phyloP scores from a whole-genome alignment of 2,888 invertebrate species.

The Perdita meconis region DNA sequence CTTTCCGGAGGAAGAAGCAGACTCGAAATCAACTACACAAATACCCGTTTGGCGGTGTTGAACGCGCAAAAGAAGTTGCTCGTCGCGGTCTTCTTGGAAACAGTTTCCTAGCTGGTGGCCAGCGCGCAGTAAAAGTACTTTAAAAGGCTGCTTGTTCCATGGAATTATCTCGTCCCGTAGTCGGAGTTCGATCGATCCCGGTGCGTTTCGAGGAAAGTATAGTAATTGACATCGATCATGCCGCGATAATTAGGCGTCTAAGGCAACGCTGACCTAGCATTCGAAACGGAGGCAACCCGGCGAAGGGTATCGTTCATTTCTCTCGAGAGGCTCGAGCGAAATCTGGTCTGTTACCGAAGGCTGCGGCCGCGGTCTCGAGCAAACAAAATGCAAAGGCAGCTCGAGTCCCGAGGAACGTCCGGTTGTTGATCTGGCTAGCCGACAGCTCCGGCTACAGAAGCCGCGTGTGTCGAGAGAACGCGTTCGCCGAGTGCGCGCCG shows the following conservation, averaged over 20 bases:
- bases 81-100: conserved; percentile 27
- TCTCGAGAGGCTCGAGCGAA: neutral
- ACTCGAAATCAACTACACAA: conserved; percentile 19
- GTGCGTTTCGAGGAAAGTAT: conserved; percentile 4
- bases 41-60: neutral
- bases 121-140: neutral
- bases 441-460: conserved; percentile 32
- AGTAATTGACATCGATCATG: conserved; percentile 18
- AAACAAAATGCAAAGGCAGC: conserved; percentile 36
- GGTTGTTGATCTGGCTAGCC: conserved; percentile 57
- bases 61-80: conserved; percentile 29
- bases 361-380: too few relatives aligned
- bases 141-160: neutral
- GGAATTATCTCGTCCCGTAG: neutral
- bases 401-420: conserved; percentile 44
- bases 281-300: neutral
- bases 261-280: neutral
- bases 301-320: neutral
- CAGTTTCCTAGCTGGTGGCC: neutral
- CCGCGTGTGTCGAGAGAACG: conserved; percentile 47
- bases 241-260: conserved; percentile 7
- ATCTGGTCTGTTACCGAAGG: too few relatives aligned
- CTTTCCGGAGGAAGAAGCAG: conserved; percentile 2
- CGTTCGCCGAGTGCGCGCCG: conserved; percentile 10
- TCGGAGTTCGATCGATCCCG: neutral